Evolutionary conservation across 2,113 vertebrate genomes (phyloP).

Genomic region (Glareola pratincola): DNA sequence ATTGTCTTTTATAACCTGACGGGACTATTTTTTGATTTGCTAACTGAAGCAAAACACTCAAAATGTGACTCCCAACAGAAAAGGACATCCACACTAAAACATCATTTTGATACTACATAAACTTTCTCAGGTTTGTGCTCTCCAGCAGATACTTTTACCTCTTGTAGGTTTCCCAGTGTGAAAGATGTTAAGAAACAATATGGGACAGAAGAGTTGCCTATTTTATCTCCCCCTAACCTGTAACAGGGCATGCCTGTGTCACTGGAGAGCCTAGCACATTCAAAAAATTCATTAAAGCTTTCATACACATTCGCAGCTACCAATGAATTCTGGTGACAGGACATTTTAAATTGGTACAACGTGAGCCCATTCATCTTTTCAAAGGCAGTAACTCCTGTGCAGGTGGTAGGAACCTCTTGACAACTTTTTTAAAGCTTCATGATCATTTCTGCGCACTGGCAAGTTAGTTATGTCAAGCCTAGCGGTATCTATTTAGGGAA

Average conservation of each 20-base stretch:
- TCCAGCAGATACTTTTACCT: background rate
- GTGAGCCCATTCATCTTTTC: background rate
- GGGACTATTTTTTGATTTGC: background rate
- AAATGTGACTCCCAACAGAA: background rate
- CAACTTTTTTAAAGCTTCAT: background rate
- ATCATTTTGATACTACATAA: background rate
- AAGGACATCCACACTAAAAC: background rate
- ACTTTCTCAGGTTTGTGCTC: background rate
- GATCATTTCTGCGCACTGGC: background rate
- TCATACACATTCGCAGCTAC: background rate
- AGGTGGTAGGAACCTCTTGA: background rate
- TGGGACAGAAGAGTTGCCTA: background rate
- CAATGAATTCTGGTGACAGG: background rate
- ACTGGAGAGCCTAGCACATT: background rate
- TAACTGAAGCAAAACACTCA: background rate
- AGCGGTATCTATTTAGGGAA: background rate
- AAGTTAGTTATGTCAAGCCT: background rate
- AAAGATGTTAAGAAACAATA: background rate
- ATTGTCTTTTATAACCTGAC: background rate
- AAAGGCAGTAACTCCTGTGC: background rate
- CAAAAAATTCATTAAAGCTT: background rate
- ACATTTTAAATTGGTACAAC: background rate
- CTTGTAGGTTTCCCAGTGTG: background rate
- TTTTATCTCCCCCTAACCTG: background rate
- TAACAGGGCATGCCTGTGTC: background rate